Base-by-base conservation (phyloP, 2,797 vertebrate genomes). In the Micromesistius poutassou region DNA sequence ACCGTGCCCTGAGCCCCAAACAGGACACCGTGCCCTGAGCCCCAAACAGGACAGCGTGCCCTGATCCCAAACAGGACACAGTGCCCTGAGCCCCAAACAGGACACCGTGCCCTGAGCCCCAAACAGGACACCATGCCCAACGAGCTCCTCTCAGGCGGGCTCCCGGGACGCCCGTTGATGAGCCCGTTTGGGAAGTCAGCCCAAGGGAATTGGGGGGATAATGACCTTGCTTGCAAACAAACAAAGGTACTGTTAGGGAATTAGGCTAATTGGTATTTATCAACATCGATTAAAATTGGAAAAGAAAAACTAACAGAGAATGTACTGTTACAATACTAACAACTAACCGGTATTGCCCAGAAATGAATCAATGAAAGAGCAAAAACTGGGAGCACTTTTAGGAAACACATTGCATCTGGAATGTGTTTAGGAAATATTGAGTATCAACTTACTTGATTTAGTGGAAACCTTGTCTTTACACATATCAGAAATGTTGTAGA, bases 211-310 rank as follows among this genome's bases (percentile, higher is more conserved):
- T 13, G 4, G n/a, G 22, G n/a, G 1, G 25, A 68, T 28, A 68
- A 68, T 28, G 25, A 68, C 55, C 55, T 62, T 62, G 55, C 55
- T 62, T 62, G 55, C 22, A 62, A 62, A 62, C 62, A 68, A 68
- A 68, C 62, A 28, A 68, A 68, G 7, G 62, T 28, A 68, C 9
- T 68, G 62, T 28, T 4, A 13, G 62, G n/a, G 12, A 68, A 28
- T 68, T 3, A 68, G 25, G 62, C 62, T 68, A 68, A 68, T 68
- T 68, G 5, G n/a, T 68, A 68, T 68, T 68, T 55, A n/a, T 28
- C n/a, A 68, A 68, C 62, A 68, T 28, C 28, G 62, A 68, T 68
- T 68, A 68, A 28, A 62, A 9, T 62, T 62, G 55, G 22, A 62
- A 62, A 62, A 8, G 55, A 50, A 50, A 25, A 30, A 68, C 42